Conservation (phyloP, 2,888 invertebrate species). For the Amphimallon solstitiale region DNA sequence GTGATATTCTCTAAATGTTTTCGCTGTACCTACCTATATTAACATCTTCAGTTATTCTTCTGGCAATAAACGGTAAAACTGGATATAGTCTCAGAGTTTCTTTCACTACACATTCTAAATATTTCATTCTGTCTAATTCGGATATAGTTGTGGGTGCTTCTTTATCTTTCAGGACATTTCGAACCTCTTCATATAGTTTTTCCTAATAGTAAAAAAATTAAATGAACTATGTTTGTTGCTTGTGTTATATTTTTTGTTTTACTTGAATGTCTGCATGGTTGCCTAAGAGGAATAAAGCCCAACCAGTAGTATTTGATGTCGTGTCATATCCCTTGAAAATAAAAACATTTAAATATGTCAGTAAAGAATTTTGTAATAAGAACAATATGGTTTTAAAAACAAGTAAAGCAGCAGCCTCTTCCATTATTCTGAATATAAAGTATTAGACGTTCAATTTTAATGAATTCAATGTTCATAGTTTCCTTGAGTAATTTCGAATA, state of each 20-base stretch:
- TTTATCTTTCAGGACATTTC: constrained; percentile 49
- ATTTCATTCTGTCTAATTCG: constrained; percentile 54
- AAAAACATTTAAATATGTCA: too few species aligned
- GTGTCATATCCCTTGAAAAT: constrained; percentile 52
- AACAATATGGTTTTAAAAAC: too few species aligned
- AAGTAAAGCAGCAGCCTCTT: too few species aligned
- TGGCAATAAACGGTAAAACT: constrained; percentile 16
- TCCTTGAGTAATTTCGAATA: too few species aligned
- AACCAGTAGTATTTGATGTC: constrained; percentile 52
- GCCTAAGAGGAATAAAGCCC: constrained; percentile 51
- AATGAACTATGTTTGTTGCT: background rate
- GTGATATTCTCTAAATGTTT: too few species aligned
- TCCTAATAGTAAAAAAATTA: constrained; percentile 51
- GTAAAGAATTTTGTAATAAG: too few species aligned
- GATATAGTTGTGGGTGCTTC: constrained; percentile 13
- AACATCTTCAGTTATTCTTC: constrained; percentile 21
- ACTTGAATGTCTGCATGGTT: constrained; percentile 33
- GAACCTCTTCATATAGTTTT: constrained; percentile 56
- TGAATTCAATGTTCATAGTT: too few species aligned
- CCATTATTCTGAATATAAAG: too few species aligned
- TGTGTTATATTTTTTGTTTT: background rate
- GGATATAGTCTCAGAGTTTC: constrained; percentile 31
- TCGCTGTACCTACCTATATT: constrained; percentile 27
- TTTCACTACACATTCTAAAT: constrained; percentile 56
- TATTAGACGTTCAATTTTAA: too few species aligned